Base-by-base conservation (phyloP, 2,888 invertebrate genomes). In the Capitulum mitella region DNA sequence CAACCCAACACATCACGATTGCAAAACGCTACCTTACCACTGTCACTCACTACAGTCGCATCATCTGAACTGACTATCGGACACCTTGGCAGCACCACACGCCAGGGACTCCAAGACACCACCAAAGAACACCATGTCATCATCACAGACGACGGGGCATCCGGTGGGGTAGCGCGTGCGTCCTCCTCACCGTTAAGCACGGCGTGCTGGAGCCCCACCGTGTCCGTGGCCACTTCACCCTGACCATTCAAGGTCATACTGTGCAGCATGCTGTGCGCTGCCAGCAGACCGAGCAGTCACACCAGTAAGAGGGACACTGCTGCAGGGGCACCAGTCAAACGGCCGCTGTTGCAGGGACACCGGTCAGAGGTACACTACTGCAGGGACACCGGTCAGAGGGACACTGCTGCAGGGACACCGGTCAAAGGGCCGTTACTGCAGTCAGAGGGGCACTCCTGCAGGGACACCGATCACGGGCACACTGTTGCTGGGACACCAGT, bases 221-320 rank as follows among this genome's bases (percentile, higher is more conserved):
- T 29, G 84, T 91, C 91, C 89, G 91, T 90, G 34, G 91, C 89
- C 80, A 91, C 90, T 85, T 92, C 92, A 32, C 91, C 91, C 70
- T 92, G 87, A 78, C 92, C 92, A 84, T 92, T 92, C 40, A 92
- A 90, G 32, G 91, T 90, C 86, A 92, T 90, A 79, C 92, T 92
- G 85, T 92, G 92, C 43, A 92, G 91, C 89, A 92, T 90, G 84
- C 90, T 92, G 79, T 91, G 90, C 82, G 91, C 91, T 87, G 81
- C 26, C 80, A 77, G 46, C 58, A 58, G n/a, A n/a, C n/a, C n/a
- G n/a, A n/a, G n/a, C n/a, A n/a, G n/a, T n/a, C n/a, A n/a, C n/a
- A n/a, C n/a, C n/a, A n/a, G n/a, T n/a, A n/a, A n/a, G n/a, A n/a
- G n/a, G n/a, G n/a, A n/a, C n/a, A n/a, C n/a, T n/a, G n/a, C n/a